Percentiles rank a stretch among this genome's conserved stretches.
These are phyloP conservation scores for Camelus bactrianus DNA, from an alignment of 2,113 vertebrate species.

Conservation along the genomic window DNA sequence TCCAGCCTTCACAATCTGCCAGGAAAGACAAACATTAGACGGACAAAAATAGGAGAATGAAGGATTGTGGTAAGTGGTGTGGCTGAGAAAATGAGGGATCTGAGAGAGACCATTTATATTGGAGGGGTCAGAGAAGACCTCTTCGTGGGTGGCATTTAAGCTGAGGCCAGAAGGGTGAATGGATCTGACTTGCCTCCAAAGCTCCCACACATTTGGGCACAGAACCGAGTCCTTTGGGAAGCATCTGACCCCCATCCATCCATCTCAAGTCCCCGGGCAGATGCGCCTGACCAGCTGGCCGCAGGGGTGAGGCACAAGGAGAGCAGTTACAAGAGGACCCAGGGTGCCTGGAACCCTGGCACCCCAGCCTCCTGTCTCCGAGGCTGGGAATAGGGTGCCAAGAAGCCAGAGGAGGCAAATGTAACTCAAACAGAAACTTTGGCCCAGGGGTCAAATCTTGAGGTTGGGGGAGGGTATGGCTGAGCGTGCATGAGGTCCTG, in stretches of 20 bases:
- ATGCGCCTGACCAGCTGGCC: neutral
- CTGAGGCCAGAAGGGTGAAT: neutral
- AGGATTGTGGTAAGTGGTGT: neutral
- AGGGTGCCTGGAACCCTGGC: neutral
- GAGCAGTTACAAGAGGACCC: neutral
- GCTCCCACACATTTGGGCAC: neutral
- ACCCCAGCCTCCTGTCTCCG: neutral
- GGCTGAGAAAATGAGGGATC: neutral
- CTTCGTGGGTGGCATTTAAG: neutral
- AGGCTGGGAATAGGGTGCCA: neutral
- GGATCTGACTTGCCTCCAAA: neutral
- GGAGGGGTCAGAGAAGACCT: neutral
- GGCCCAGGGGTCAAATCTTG: neutral
- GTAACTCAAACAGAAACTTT: neutral
- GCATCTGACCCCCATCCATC: neutral
- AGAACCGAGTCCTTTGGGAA: neutral
- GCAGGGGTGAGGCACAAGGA: too few species aligned
- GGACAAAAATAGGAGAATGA: neutral
- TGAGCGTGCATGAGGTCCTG: too few species aligned
- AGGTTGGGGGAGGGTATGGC: neutral
- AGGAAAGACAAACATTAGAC: neutral
- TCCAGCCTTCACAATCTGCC: neutral
- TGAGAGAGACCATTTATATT: neutral
- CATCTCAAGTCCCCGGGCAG: neutral
- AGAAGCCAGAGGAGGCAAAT: neutral